phyloP scores from a whole-genome alignment of 1,140 invertebrate genomes.

The Homalodisca vitripennis region DNA sequence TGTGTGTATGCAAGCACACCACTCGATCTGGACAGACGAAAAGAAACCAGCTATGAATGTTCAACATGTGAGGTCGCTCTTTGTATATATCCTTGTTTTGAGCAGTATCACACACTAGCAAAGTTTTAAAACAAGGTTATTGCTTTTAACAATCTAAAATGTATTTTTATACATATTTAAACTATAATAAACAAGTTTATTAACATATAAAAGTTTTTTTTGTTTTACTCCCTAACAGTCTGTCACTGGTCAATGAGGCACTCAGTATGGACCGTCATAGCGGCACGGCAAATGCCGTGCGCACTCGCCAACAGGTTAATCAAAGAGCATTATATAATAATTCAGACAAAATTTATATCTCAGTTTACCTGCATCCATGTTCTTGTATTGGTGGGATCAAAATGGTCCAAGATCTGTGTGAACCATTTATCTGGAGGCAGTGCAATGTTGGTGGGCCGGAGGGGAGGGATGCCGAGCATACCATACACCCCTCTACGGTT shows the following conservation, averaged over 20 bases:
- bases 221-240: neutral
- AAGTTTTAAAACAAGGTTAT: too few species aligned
- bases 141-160: too few species aligned
- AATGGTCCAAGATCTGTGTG: slow-evolving; percentile 74
- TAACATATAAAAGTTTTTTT: neutral
- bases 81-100: too few species aligned
- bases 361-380: slow-evolving; percentile 68
- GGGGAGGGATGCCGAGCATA: neutral
- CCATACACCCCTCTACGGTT: slow-evolving; percentile 9
- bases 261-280: neutral
- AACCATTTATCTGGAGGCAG: slow-evolving; percentile 66
- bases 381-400: slow-evolving; percentile 58
- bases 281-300: neutral
- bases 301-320: neutral
- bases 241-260: neutral
- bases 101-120: too few species aligned
- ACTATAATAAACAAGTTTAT: neutral
- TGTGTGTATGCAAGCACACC: too few species aligned
- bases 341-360: neutral
- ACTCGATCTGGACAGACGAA: too few species aligned
- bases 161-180: neutral
- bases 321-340: neutral
- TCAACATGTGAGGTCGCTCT: too few species aligned
- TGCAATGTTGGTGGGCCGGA: neutral
- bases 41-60: too few species aligned